Evolutionary conservation across 2,797 vertebrate genomes (phyloP), one percentile per base, ranked within the genome.

Genomic region (Gymnopithys bicolor): DNA sequence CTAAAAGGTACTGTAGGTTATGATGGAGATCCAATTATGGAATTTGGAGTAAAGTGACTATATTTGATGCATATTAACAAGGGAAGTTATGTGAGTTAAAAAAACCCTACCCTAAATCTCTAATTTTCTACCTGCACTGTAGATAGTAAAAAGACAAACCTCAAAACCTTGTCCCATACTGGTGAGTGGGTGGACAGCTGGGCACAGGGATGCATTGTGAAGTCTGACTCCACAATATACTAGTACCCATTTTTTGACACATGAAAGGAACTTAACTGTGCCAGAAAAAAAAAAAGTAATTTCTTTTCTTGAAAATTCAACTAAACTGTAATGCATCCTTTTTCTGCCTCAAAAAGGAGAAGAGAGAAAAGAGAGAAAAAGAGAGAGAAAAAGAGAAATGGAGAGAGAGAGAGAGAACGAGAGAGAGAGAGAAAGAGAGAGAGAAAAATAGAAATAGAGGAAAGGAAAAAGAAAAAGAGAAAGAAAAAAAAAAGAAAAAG

Each of bases 381-480:
- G 1, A 9, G 16, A 23, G 6, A 16, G 1, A 5, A 11, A 25
- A 35, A 39, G 1, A 5, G 11, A 16, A 3, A 12, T 8, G 19
- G 14, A 3, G 17, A 3, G 13, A 2, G 8, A 21, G 13, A 21
- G 17, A 16, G 9, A 19, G 13, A 43, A 7, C 0, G 23, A 53
- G 11, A 39, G 69, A 17, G 6, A 9, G 14, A 16, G 12, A 23
- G 21, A 5, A 8, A 13, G 7, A 19, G 10, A 18, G 17, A 52
- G 19, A 16, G 1, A 19, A 27, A 21, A 27, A 21, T 1, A 5
- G 11, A 25, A 35, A 39, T 10, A 39, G 11, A 13, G 1, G 8
- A 27, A 11, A 27, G 56, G 17, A 5, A n/a, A 27, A 16, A 3
- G 10, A 3, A 22, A 33, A 22, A 16, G 0, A 5, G 33, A 33